A percentile compares a stretch with the other conserved stretches of the same genome.
These are phyloP conservation scores for Saturnia pavonia DNA, from an alignment of 2,888 invertebrate genomes.

Conservation along the genomic window DNA sequence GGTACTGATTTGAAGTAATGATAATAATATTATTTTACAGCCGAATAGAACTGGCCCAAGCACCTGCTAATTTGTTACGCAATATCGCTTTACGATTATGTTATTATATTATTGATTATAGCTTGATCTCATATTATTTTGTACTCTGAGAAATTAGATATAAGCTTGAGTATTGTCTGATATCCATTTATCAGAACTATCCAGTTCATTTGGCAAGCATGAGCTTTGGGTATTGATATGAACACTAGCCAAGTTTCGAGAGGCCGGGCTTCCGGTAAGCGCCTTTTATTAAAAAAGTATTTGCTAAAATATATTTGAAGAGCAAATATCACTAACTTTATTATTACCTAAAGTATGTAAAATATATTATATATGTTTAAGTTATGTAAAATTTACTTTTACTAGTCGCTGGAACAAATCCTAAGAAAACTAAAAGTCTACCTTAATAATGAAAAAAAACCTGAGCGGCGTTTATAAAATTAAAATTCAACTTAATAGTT, in stretches of 20 bases:
- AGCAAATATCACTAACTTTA: slow-evolving; percentile 22
- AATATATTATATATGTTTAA: too few relatives aligned
- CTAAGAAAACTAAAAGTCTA: too few relatives aligned
- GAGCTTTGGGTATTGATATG: slow-evolving; percentile 42
- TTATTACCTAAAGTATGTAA: too few relatives aligned
- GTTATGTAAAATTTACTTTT: too few relatives aligned
- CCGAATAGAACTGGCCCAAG: slow-evolving; percentile 33
- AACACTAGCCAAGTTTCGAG: slow-evolving; percentile 45
- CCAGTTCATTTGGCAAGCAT: slow-evolving; percentile 49
- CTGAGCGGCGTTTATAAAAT: too few relatives aligned
- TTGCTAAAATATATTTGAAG: slow-evolving; percentile 29
- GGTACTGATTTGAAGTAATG: slow-evolving; percentile 42
- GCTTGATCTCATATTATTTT: neutral
- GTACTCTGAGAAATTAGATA: slow-evolving; percentile 5
- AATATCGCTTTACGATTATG: slow-evolving; percentile 37
- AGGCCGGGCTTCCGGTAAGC: slow-evolving; percentile 39
- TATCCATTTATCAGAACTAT: slow-evolving; percentile 26
- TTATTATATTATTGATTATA: slow-evolving; percentile 29
- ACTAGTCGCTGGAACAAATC: too few relatives aligned
- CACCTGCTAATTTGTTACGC: slow-evolving; percentile 38
- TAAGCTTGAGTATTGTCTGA: slow-evolving; percentile 17
- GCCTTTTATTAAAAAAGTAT: slow-evolving; percentile 21
- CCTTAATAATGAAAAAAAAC: too few relatives aligned
- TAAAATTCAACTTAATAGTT: too few relatives aligned
- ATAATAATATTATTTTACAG: slow-evolving; percentile 47